Conservation (phyloP, 1,140 invertebrate species). For the Zeugodacus cucurbitae region DNA sequence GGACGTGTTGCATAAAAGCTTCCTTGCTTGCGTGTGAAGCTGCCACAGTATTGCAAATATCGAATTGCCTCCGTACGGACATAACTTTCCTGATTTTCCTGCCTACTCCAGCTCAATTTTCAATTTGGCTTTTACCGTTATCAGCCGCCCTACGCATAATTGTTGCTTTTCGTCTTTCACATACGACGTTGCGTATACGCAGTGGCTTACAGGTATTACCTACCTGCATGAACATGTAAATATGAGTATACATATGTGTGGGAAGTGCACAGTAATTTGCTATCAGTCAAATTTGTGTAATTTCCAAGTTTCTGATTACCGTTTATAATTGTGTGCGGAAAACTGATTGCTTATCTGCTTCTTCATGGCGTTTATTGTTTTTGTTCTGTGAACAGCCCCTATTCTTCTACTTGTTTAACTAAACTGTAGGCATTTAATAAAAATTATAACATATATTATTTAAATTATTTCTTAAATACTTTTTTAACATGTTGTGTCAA, state of each 20-base stretch:
- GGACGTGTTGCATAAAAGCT: not conserved
- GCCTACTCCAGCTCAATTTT: not conserved
- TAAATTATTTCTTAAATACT: no score
- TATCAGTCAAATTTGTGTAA: not conserved
- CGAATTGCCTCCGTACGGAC: not conserved
- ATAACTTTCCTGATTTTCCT: not conserved
- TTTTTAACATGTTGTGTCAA: no score
- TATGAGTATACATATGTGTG: not conserved
- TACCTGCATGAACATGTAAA: not conserved
- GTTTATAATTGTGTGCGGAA: not conserved
- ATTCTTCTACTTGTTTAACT: no score
- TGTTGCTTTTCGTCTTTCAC: not conserved
- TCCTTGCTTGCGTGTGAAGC: no score
- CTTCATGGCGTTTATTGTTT: not conserved
- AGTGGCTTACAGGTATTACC: not conserved
- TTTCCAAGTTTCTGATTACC: not conserved
- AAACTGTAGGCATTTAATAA: no score
- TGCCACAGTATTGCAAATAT: not conserved
- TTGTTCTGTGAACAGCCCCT: not conserved
- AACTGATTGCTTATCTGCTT: not conserved
- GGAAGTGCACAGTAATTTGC: not conserved
- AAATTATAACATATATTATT: no score
- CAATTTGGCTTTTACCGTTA: not conserved
- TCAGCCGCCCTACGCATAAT: not conserved
- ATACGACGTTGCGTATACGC: not conserved